phyloP scores from a whole-genome alignment of 2,113 vertebrate genomes.

The Muscicapa adusta region DNA sequence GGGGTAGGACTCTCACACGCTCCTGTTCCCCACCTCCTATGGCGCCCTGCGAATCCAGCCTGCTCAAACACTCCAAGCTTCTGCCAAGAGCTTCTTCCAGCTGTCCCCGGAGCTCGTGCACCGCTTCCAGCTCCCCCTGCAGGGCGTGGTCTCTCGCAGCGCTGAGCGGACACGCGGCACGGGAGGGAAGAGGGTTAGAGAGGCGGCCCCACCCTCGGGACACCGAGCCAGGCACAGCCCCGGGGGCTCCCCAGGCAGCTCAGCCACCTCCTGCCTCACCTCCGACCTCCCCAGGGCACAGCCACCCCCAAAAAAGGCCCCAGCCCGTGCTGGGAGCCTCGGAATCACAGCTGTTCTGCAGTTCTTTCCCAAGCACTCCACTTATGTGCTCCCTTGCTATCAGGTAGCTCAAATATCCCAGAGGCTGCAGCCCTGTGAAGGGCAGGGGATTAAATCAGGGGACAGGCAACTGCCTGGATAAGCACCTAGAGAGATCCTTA shows the following conservation, averaged over 20 bases:
- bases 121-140: slow-evolving; percentile 84
- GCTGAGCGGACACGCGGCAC: slow-evolving; percentile 51
- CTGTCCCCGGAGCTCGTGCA: slow-evolving; percentile 83
- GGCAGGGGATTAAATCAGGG: neutral
- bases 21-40: slow-evolving; percentile 94
- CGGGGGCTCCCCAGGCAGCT: neutral
- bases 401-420: slow-evolving; percentile 53
- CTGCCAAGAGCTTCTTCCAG: slow-evolving; percentile 89
- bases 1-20: slow-evolving; percentile 79
- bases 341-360: neutral
- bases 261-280: neutral
- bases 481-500: neutral
- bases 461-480: neutral
- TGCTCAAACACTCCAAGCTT: slow-evolving; percentile 74
- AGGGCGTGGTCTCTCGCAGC: slow-evolving; percentile 77
- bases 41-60: slow-evolving; percentile 74
- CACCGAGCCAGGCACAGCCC: neutral
- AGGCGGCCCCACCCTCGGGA: neutral
- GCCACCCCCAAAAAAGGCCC: neutral
- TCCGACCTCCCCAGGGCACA: neutral
- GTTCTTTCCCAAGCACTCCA: slow-evolving; percentile 7
- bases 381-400: neutral
- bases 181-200: slow-evolving; percentile 62
- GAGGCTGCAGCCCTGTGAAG: slow-evolving; percentile 3
- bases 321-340: neutral